Percentiles rank a stretch among this genome's conserved stretches.
These are phyloP conservation scores for Bufotes viridis DNA, from an alignment of 2,797 vertebrate species.

Conservation along the genomic window DNA sequence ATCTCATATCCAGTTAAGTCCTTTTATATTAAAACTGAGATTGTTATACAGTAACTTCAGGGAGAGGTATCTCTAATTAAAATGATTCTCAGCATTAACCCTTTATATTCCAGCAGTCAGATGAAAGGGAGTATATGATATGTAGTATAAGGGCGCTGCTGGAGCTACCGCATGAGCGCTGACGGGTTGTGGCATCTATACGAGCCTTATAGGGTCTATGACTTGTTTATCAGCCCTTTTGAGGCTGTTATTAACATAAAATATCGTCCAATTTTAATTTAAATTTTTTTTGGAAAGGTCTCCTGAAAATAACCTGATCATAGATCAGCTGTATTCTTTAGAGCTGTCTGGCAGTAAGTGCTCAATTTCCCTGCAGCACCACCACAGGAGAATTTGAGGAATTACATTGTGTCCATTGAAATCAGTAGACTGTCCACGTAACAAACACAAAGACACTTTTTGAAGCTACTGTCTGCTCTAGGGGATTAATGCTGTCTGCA, in stretches of 20 bases:
- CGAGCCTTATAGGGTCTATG: neutral
- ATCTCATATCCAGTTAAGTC: slow-evolving; percentile 37
- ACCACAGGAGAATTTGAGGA: neutral
- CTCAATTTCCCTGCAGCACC: neutral
- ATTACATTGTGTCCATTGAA: neutral
- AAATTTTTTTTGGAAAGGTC: neutral
- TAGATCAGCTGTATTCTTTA: neutral
- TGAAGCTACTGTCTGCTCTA: neutral
- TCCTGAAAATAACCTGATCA: neutral
- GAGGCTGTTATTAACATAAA: no score
- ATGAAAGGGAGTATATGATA: neutral
- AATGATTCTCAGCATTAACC: slow-evolving; percentile 11
- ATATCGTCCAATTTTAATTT: no score
- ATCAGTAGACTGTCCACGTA: neutral
- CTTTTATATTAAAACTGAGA: slow-evolving; percentile 32
- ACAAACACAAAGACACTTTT: neutral
- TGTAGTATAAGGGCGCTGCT: neutral
- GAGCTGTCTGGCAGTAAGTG: neutral
- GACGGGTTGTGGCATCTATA: neutral
- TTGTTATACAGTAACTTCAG: slow-evolving; percentile 14
- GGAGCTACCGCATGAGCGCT: neutral
- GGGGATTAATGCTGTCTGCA: no score
- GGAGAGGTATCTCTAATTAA: slow-evolving; percentile 29
- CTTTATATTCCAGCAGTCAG: neutral
- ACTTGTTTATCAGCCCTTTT: neutral